phyloP scores from a whole-genome alignment of 2,797 vertebrate species.

The Echeneis naucrates region DNA sequence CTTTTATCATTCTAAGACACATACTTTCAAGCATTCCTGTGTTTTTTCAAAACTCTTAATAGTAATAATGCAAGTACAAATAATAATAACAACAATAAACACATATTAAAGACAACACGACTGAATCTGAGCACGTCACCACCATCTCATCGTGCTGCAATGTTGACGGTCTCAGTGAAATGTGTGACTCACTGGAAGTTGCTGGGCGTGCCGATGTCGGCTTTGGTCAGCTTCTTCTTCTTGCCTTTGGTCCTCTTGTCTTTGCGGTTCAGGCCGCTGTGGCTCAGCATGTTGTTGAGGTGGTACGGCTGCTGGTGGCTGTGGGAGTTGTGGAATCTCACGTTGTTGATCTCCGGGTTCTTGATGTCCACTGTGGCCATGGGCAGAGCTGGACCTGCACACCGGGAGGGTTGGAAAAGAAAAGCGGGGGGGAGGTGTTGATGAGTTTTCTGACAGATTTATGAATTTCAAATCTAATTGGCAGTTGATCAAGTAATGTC shows the following conservation, averaged over 20 bases:
- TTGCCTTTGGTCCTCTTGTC: conserved; percentile 96
- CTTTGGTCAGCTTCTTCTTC: conserved; percentile 97
- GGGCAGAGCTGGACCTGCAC: conserved; percentile 91
- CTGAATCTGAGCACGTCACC: not conserved
- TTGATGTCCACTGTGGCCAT: conserved; percentile 99
- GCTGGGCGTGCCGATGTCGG: conserved; percentile 89
- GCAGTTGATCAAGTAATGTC: no score
- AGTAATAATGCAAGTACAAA: no score
- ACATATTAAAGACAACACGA: not conserved
- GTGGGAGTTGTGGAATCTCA: conserved; percentile 91
- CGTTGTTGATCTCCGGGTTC: conserved; percentile 97
- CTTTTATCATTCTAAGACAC: no score
- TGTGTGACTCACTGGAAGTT: conserved; percentile 85
- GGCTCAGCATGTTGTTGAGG: conserved; percentile 92
- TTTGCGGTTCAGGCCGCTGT: conserved; percentile 91
- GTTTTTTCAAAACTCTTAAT: no score
- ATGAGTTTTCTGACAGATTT: not conserved
- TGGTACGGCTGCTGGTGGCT: conserved; percentile 89
- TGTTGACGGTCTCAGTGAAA: no score
- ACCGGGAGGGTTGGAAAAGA: not conserved
- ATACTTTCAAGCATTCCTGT: no score
- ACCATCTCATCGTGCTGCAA: no score
- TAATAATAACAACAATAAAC: no score
- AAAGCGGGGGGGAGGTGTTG: no score
- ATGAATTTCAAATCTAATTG: no score